These are phyloP conservation scores for Triops longicaudatus DNA, from an alignment of 1,140 invertebrate genomes.

Conservation along the genomic window DNA sequence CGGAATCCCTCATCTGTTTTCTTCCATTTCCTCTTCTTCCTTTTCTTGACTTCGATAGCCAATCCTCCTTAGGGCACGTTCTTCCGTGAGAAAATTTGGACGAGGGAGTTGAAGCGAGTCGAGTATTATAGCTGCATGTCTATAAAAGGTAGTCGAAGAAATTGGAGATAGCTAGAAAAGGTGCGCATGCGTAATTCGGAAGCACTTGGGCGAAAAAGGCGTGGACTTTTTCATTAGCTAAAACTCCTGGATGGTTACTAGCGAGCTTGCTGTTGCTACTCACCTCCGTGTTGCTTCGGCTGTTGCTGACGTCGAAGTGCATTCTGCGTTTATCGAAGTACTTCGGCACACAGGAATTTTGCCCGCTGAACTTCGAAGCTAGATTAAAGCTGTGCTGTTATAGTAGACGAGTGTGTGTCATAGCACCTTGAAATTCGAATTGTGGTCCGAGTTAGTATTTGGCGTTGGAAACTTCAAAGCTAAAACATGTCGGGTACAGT, in stretches of 20 bases:
- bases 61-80: not conserved
- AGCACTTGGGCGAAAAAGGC: not conserved
- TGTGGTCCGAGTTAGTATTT: not conserved
- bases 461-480: not conserved
- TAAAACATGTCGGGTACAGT: constrained; percentile 28
- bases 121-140: not conserved
- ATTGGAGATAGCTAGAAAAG: not conserved
- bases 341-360: not conserved
- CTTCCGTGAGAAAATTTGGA: constrained; percentile 3
- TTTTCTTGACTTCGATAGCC: not conserved
- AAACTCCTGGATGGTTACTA: constrained; percentile 12
- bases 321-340: not conserved
- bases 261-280: constrained; percentile 4
- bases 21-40: not conserved
- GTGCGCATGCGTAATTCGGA: constrained; percentile 4
- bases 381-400: not conserved
- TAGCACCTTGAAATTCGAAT: not conserved
- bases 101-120: constrained; percentile 2
- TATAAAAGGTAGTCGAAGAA: constrained; percentile 11
- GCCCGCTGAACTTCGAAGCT: not conserved
- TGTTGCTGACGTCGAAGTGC: constrained; percentile 13
- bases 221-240: constrained; percentile 15
- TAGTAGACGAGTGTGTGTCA: not conserved
- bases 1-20: not conserved
- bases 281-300: constrained; percentile 13